Evolutionary conservation across 2,888 invertebrate species (phyloP).

Genomic region (Caenorhabditis plicata): DNA sequence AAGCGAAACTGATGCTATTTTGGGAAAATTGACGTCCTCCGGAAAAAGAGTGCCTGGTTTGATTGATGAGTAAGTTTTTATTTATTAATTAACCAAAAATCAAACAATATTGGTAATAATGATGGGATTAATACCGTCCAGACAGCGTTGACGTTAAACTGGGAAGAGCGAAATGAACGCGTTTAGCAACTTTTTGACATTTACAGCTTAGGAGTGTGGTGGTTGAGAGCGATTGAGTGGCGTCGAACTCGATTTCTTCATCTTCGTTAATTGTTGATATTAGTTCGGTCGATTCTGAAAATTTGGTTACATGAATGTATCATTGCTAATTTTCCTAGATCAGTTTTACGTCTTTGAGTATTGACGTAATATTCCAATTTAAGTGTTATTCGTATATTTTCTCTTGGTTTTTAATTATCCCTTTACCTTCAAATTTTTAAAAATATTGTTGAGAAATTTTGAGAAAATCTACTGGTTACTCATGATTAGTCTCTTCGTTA

Average conservation of each 20-base stretch:
- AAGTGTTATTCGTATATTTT: no score
- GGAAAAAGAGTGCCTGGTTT: conserved; percentile 47
- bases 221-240: conserved; percentile 8
- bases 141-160: background rate
- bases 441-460: no score
- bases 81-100: background rate
- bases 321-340: no score
- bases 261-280: conserved; percentile 4
- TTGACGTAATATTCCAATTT: no score
- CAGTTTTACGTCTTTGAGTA: no score
- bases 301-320: no score
- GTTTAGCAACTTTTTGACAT: conserved; percentile 13
- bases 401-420: no score
- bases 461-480: no score
- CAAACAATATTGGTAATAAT: background rate
- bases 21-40: conserved; percentile 47
- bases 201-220: conserved; percentile 6
- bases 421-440: no score
- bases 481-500: no score
- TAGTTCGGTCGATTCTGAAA: no score
- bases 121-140: background rate
- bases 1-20: conserved; percentile 42
- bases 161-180: conserved; percentile 21
- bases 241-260: conserved; percentile 12
- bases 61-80: conserved; percentile 53